Evolutionary conservation across 2,113 vertebrate species (phyloP).

Genomic region (Edolisoma coerulescens): DNA sequence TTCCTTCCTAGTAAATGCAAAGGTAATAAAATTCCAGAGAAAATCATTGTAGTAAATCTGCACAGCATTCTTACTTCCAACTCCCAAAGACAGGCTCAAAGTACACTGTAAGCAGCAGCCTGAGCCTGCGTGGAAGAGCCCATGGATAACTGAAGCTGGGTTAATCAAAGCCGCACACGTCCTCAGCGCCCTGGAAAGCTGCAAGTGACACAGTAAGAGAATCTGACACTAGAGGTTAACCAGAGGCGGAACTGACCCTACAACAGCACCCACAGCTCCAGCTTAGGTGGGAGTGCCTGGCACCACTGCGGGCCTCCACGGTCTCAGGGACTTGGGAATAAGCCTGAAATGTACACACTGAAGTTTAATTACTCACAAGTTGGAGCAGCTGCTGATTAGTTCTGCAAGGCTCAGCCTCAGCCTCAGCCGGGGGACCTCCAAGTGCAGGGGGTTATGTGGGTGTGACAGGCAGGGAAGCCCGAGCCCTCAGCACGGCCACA

Average conservation of each 20-base stretch:
- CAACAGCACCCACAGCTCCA: background rate
- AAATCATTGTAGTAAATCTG: background rate
- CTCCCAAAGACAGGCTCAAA: background rate
- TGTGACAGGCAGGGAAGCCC: background rate
- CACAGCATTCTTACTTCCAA: background rate
- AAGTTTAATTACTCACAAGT: background rate
- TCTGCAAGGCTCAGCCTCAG: background rate
- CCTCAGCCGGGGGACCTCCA: background rate
- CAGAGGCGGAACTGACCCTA: background rate
- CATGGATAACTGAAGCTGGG: background rate
- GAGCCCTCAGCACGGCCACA: rapidly evolving
- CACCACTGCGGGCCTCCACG: rapidly evolving
- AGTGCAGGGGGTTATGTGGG: background rate
- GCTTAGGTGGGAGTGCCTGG: background rate
- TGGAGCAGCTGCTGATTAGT: background rate
- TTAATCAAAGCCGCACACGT: background rate
- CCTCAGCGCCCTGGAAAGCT: background rate
- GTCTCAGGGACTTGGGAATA: background rate
- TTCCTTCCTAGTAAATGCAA: background rate
- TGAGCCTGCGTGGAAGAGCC: background rate
- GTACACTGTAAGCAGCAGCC: background rate
- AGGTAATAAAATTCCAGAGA: background rate
- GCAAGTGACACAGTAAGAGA: background rate
- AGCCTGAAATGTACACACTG: background rate
- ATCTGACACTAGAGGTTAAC: background rate